Percentiles rank a stretch among this genome's conserved stretches.
Conservation (phyloP, 2,797 vertebrate species). For the Rhynchonycteris naso region DNA sequence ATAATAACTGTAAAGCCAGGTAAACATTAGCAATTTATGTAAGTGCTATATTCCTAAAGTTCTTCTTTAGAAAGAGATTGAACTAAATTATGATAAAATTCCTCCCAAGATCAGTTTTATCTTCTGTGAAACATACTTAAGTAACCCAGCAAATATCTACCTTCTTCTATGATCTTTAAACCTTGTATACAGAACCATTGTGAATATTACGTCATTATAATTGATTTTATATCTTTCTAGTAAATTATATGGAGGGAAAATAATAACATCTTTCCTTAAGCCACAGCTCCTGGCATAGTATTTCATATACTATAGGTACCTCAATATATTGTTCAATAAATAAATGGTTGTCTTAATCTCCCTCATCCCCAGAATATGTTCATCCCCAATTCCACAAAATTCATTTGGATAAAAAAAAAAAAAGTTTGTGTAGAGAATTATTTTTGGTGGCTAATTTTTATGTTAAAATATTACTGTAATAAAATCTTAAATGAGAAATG, state of each 20-base stretch:
- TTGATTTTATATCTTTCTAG: neutral
- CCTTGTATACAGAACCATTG: neutral
- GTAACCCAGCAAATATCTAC: neutral
- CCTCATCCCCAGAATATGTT: neutral
- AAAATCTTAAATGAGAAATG: neutral
- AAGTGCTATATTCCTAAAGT: neutral
- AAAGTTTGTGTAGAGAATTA: neutral
- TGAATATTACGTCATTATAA: neutral
- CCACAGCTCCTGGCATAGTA: neutral
- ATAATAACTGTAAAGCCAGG: neutral
- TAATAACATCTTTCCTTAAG: neutral
- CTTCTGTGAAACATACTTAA: neutral
- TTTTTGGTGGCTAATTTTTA: neutral
- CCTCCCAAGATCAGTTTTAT: neutral
- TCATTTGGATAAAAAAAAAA: neutral
- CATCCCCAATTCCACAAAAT: neutral
- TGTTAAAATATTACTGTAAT: neutral
- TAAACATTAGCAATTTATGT: neutral
- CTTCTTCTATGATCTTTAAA: neutral
- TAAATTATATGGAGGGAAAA: neutral
- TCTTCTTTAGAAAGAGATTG: neutral
- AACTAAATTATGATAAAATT: neutral
- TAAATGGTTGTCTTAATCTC: neutral
- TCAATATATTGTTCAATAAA: neutral
- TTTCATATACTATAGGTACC: neutral